Evolutionary conservation across 2,888 invertebrate genomes (phyloP), one percentile per base, ranked within the genome.

Genomic region (Eupelmus urozonus): DNA sequence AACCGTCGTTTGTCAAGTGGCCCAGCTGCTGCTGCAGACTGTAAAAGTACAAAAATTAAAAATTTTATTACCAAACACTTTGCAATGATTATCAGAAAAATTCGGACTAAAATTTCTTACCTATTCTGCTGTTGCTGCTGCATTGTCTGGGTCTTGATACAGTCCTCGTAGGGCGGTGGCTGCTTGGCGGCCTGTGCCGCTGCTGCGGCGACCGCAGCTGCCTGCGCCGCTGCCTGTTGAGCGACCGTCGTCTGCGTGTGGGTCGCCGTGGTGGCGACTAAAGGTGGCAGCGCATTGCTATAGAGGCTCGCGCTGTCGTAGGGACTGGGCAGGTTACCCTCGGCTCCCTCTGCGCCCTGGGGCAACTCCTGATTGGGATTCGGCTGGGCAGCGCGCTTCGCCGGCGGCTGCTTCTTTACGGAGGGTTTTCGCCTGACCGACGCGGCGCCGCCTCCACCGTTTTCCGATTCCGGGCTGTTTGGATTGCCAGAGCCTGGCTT

Each of bases 111-210:
- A 45, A 20, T 20, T 20, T 2, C 62, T 18, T 70, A 80, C 80
- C 76, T 79, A n/a, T 76, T 76, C 25, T 78, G 81, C 18, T 72
- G 72, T 29, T 72, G 81, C 40, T 84, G 83, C 87, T 94, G 94
- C 90, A 95, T 91, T 83, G 94, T 91, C 86, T 94, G 94, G 80
- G 93, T 93, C 92, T 96, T 96, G 90, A 96, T 94, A 88, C 96
- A 96, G 90, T 97, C 97, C 89, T 96, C 96, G 91, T 96, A 96
- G 87, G 96, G 95, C 81, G 96, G 96, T 82, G 96, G 96, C 89
- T 96, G 96, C 88, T 95, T 96, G 90, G 92, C 85, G 1, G 78
- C 76, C 3, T 75, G 74, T 1, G 74, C 80, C 1, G 87, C 83
- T 23, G 88, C 88, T 72, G 86, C 87, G 90, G 92, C 91, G 81